Percentiles rank a stretch among this genome's conserved stretches.
phyloP scores from a whole-genome alignment of 2,797 vertebrate species.

The Margarornis squamiger region DNA sequence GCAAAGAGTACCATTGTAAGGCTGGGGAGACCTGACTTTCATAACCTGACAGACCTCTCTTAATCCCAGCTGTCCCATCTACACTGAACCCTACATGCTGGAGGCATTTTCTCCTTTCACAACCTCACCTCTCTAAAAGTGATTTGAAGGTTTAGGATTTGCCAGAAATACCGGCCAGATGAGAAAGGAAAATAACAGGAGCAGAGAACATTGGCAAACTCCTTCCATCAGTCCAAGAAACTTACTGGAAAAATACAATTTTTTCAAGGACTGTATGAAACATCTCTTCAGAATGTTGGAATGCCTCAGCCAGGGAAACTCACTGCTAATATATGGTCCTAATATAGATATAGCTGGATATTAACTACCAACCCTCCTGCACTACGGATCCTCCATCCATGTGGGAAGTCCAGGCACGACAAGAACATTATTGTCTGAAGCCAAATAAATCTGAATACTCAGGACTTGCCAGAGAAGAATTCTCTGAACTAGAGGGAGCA shows the following conservation, averaged over 20 bases:
- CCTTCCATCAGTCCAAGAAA: not conserved
- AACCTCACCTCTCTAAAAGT: not conserved
- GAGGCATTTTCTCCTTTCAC: not conserved
- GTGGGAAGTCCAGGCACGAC: too few relatives aligned
- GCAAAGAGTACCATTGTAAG: not conserved
- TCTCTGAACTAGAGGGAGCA: not conserved
- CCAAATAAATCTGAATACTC: not conserved
- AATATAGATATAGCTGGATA: not conserved
- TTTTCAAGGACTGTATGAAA: not conserved
- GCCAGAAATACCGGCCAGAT: not conserved
- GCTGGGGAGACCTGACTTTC: not conserved
- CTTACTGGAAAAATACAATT: fast-evolving
- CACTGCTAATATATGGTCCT: not conserved
- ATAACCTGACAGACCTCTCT: not conserved
- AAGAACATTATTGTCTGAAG: not conserved
- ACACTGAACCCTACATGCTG: not conserved
- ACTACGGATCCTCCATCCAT: not conserved
- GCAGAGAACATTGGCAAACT: not conserved
- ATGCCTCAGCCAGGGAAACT: not conserved
- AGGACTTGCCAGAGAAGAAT: not conserved
- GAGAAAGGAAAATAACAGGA: not conserved
- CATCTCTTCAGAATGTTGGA: not conserved
- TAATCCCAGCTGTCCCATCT: not conserved
- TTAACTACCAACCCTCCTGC: not conserved
- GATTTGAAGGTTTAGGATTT: not conserved